Base-by-base conservation (phyloP, 2,888 invertebrate genomes). In the Brachyptera risi region DNA sequence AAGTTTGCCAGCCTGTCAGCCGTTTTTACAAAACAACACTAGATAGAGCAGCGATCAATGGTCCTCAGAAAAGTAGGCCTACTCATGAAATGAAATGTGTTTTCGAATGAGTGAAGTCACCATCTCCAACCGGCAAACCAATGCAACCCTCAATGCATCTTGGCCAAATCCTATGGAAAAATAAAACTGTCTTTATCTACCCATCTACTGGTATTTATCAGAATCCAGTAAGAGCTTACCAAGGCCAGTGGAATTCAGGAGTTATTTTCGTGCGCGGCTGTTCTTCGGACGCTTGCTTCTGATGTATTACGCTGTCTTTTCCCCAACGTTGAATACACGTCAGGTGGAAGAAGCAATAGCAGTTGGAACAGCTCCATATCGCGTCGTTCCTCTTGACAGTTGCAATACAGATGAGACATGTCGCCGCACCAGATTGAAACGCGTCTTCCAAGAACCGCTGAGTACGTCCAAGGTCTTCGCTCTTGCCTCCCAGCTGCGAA, bases 261-360 rank as follows among this genome's bases (percentile, higher is more conserved):
- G 56, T 4, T 68, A 71, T 40, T 62, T 64, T 40, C 69, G 17
- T 15, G 2, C 72, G 63, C 67, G 74, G 67, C 68, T 78, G 76
- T 24, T 78, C 79, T 58, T 78, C 82, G 13, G 79, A 76, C 49
- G 77, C 77, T 63, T 83, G 83, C 68, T 83, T 85, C 69, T 87
- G 83, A 67, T 88, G 83, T 62, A 80, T 83, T 57, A 93, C 82
- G 68, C 90, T 92, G 72, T 96, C 95, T 69, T 88, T 89, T 0
- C 92, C 87, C 96, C 96, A 96, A 71, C 91, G 86, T 73, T 92
- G 92, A 65, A 95, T 90, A 72, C 96, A 96, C 49, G 82, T 80
- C 35, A 96, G 77, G 76, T 96, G 96, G 71, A 96, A 88, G 71
- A 88, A 87, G 50, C 89, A 88, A 71, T 80, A 90, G 71, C 96